phyloP scores from a whole-genome alignment of 2,888 invertebrate species.

The Globia sparganii region DNA sequence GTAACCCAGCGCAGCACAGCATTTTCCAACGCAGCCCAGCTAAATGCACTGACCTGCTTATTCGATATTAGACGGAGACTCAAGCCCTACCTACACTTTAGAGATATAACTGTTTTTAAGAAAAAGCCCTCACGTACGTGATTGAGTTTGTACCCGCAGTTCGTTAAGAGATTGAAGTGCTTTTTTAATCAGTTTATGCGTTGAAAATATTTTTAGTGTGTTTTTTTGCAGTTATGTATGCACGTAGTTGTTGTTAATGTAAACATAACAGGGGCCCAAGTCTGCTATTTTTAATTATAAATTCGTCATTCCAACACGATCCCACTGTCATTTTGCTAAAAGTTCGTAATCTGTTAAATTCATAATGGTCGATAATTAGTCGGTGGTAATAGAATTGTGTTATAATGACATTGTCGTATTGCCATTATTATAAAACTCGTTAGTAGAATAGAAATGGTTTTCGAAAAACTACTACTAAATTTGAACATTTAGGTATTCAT shows the following conservation, averaged over 20 bases:
- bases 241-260: neutral
- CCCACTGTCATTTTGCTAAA: no score
- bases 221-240: neutral
- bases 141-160: conserved; percentile 45
- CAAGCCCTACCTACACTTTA: conserved; percentile 32
- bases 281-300: no score
- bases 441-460: no score
- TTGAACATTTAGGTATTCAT: no score
- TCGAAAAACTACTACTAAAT: no score
- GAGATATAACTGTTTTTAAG: conserved; percentile 49
- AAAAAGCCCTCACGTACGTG: conserved; percentile 39
- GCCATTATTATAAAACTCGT: no score
- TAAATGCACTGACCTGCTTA: conserved; percentile 59
- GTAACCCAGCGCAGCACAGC: conserved; percentile 15
- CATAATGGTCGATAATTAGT: no score
- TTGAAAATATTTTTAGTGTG: conserved; percentile 18
- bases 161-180: conserved; percentile 46
- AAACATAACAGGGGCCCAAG: no score
- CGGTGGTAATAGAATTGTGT: no score
- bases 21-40: conserved; percentile 33
- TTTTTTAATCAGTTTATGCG: conserved; percentile 37
- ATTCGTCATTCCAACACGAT: no score
- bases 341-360: no score
- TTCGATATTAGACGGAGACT: conserved; percentile 30
- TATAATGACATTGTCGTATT: no score